Percentiles rank a stretch among this genome's conserved stretches.
These are phyloP conservation scores for Crocodylus rhombifer DNA, from an alignment of 2,797 vertebrate species.

Conservation along the genomic window DNA sequence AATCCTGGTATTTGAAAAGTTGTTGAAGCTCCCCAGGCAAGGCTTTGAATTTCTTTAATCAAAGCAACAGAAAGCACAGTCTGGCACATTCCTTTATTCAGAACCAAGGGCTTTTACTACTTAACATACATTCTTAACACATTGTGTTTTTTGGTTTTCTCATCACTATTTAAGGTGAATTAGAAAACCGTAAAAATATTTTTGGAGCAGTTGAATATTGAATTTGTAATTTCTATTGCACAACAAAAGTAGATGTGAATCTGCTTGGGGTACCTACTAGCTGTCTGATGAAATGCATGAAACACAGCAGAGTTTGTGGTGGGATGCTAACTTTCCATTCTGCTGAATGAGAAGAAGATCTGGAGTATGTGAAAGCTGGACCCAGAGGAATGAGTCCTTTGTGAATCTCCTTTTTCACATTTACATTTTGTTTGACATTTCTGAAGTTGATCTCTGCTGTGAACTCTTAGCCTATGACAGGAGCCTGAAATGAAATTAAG, in stretches of 20 bases:
- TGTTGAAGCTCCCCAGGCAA: background rate
- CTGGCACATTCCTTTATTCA: fast-evolving
- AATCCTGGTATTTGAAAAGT: background rate
- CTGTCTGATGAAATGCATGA: background rate
- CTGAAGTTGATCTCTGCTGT: background rate
- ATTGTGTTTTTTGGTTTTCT: background rate
- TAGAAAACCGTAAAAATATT: background rate
- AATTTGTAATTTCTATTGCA: background rate
- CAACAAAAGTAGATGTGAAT: background rate
- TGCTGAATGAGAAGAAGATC: background rate
- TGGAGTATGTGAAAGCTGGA: background rate
- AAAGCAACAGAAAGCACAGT: background rate
- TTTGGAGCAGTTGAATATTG: background rate
- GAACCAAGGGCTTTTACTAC: background rate
- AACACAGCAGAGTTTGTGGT: background rate
- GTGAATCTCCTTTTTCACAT: background rate
- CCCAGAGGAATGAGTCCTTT: background rate
- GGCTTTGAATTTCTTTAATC: background rate
- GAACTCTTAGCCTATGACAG: conserved; percentile 11
- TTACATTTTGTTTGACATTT: background rate
- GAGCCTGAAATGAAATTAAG: conserved; percentile 20
- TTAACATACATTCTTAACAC: background rate
- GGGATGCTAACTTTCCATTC: background rate
- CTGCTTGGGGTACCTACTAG: background rate
- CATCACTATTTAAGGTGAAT: background rate